phyloP scores from a whole-genome alignment of 1,140 invertebrate species.

The Alviniconcha marisindica region DNA sequence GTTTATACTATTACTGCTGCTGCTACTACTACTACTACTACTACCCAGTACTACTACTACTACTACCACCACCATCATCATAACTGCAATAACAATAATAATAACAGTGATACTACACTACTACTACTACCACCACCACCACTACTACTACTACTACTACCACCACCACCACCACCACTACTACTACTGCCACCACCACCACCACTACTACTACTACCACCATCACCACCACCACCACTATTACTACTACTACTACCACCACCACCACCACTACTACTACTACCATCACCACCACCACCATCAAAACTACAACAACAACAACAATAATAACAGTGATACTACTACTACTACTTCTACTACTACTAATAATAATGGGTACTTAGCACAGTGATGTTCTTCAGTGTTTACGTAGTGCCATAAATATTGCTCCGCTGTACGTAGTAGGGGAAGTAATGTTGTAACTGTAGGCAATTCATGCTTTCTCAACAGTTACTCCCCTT shows the following conservation, averaged over 20 bases:
- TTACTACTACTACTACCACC: background rate
- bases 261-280: background rate
- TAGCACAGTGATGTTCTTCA: too few relatives aligned
- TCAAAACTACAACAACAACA: background rate
- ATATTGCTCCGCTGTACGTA: too few relatives aligned
- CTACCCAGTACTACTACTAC: background rate
- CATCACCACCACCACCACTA: background rate
- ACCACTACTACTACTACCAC: background rate
- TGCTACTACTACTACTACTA: background rate
- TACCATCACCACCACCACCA: background rate
- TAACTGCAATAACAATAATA: too few relatives aligned
- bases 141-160: background rate
- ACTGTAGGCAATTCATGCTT: too few relatives aligned
- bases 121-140: background rate
- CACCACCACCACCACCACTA: background rate
- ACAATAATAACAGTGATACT: background rate
- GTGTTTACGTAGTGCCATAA: too few relatives aligned
- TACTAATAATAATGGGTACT: constrained; percentile 4
- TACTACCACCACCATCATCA: background rate
- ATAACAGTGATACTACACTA: background rate
- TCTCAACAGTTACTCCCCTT: too few relatives aligned
- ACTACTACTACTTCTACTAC: background rate
- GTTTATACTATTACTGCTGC: background rate
- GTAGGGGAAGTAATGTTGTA: too few relatives aligned
- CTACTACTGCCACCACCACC: background rate